phyloP scores from a whole-genome alignment of 2,888 invertebrate species.

The Oscheius sp. region DNA sequence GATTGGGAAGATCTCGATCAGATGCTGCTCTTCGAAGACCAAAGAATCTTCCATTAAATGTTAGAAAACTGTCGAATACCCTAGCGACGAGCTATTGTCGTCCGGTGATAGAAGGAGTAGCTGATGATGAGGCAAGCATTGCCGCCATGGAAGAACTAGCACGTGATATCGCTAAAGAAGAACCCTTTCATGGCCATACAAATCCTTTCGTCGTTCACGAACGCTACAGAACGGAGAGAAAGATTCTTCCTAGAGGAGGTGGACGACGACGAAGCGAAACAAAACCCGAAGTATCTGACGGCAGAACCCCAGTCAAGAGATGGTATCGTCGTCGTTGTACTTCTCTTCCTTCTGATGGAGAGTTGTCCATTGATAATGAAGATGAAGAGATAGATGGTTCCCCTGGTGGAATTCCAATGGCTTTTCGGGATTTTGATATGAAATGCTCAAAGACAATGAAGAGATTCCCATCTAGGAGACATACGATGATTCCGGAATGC shows the following conservation, averaged over 20 bases:
- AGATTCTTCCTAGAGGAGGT: slow-evolving; percentile 34
- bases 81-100: slow-evolving; percentile 16
- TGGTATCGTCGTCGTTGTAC: slow-evolving; percentile 36
- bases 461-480: slow-evolving; percentile 38
- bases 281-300: slow-evolving; percentile 25
- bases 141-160: slow-evolving; percentile 38
- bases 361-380: neutral
- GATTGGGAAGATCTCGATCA: slow-evolving; percentile 56
- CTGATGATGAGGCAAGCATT: slow-evolving; percentile 22
- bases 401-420: slow-evolving; percentile 42
- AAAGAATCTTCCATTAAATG: slow-evolving; percentile 17
- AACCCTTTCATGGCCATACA: slow-evolving; percentile 25
- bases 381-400: slow-evolving; percentile 28
- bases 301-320: slow-evolving; percentile 1
- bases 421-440: slow-evolving; percentile 38
- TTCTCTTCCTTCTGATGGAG: slow-evolving; percentile 37
- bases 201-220: slow-evolving; percentile 41
- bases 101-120: slow-evolving; percentile 35
- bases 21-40: slow-evolving; percentile 53
- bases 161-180: slow-evolving; percentile 32
- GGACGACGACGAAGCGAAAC: slow-evolving; percentile 36
- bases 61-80: slow-evolving; percentile 33
- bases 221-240: slow-evolving; percentile 37
- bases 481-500: slow-evolving; percentile 37
- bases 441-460: slow-evolving; percentile 40